Evolutionary conservation across 2,888 invertebrate genomes (phyloP).

Genomic region (Phymatocera aterrima): DNA sequence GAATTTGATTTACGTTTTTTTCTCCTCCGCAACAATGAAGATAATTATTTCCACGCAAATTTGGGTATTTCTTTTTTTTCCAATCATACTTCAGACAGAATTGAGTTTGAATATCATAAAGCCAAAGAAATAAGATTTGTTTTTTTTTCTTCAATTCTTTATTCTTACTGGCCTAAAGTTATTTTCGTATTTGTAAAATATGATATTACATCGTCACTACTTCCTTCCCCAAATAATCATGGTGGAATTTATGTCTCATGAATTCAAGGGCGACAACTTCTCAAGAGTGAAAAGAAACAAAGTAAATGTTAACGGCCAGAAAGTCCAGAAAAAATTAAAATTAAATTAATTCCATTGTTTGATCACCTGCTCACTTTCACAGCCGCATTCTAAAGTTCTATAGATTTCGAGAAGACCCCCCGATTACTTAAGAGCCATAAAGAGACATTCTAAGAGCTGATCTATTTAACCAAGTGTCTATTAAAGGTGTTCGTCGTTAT

Average conservation of each 20-base stretch:
- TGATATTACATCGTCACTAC: neutral
- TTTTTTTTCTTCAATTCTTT: too few relatives aligned
- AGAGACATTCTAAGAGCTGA: conserved; percentile 7
- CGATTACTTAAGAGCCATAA: conserved; percentile 22
- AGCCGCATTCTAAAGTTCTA: too few relatives aligned
- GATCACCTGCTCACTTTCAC: too few relatives aligned
- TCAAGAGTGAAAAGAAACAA: neutral
- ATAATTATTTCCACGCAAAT: neutral
- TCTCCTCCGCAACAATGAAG: neutral
- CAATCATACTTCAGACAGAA: neutral
- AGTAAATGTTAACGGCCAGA: neutral
- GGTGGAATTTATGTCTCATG: conserved; percentile 28
- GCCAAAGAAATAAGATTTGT: conserved; percentile 25
- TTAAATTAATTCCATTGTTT: too few relatives aligned
- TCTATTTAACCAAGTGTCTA: conserved; percentile 41
- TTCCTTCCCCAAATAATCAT: neutral
- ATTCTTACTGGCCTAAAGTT: conserved; percentile 21
- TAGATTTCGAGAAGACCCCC: too few relatives aligned
- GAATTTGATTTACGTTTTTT: too few relatives aligned
- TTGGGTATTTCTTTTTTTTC: neutral
- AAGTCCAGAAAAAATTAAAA: too few relatives aligned
- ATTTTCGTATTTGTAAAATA: conserved; percentile 2
- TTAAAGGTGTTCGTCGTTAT: conserved; percentile 38
- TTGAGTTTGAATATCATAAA: neutral
- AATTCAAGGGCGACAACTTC: neutral